phyloP scores from a whole-genome alignment of 2,797 vertebrate species.

The Sebastes trivittatus region DNA sequence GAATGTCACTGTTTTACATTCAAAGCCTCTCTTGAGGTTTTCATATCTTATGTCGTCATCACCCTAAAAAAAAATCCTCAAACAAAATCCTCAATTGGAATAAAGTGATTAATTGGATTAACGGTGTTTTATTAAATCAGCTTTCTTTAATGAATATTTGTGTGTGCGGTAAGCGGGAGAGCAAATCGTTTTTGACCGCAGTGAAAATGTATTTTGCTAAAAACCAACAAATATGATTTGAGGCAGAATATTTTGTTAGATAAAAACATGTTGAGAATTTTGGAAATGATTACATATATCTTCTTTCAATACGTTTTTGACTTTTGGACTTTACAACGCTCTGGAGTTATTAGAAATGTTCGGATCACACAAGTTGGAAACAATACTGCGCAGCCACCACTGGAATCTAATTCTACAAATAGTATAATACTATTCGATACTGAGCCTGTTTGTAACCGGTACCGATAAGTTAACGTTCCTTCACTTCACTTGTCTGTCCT shows the following conservation, averaged over 20 bases:
- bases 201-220: neutral
- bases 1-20: neutral
- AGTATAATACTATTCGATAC: neutral
- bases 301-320: neutral
- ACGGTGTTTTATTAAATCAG: too few relatives aligned
- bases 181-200: neutral
- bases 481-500: neutral
- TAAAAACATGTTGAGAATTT: neutral
- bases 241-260: neutral
- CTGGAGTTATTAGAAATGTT: neutral
- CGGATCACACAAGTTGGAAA: neutral
- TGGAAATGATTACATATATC: neutral
- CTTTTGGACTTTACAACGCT: neutral
- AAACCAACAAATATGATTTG: neutral
- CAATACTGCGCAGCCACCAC: neutral
- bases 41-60: neutral
- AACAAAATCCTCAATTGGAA: neutral
- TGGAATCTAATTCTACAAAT: neutral
- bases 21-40: neutral
- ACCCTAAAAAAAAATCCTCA: neutral
- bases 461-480: neutral
- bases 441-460: neutral
- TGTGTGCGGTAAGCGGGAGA: neutral
- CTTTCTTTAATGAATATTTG: too few relatives aligned
- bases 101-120: too few relatives aligned